A percentile compares a stretch with the other conserved stretches of the same genome.
These are phyloP conservation scores for Melanostigma gelatinosum DNA, from an alignment of 2,113 vertebrate species.

Conservation along the genomic window DNA sequence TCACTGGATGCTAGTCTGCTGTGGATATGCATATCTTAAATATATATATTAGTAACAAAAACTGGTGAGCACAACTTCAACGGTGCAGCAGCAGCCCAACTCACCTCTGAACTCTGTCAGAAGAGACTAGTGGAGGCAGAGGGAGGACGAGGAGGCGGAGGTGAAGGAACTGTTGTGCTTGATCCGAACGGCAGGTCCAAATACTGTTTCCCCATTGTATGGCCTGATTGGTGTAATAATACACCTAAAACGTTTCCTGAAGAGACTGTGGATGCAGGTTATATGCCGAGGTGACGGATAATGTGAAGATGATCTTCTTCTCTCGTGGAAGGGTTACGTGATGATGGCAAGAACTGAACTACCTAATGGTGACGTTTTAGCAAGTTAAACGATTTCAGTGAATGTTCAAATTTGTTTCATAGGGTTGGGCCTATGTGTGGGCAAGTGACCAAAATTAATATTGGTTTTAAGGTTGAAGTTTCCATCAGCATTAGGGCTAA, in stretches of 20 bases:
- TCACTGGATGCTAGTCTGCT: constrained; percentile 76
- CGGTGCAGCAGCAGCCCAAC: constrained; percentile 22
- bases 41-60: constrained; percentile 27
- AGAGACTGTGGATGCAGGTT: constrained; percentile 23
- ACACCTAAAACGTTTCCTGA: constrained; percentile 10
- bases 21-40: constrained; percentile 54
- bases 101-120: neutral
- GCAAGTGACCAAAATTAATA: neutral
- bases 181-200: constrained; percentile 54
- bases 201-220: constrained; percentile 46
- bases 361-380: neutral
- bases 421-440: neutral
- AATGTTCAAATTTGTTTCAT: neutral
- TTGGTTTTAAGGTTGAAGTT: neutral
- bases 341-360: constrained; percentile 6
- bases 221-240: constrained; percentile 61
- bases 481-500: constrained; percentile 10
- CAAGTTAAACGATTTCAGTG: neutral
- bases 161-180: constrained; percentile 38
- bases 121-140: constrained; percentile 17
- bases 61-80: constrained; percentile 35
- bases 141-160: neutral
- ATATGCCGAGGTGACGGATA: constrained; percentile 15
- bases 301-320: constrained; percentile 59
- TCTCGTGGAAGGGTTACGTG: constrained; percentile 11